Conservation (phyloP, 1,140 invertebrate species). For the Pectinophora gossypiella region DNA sequence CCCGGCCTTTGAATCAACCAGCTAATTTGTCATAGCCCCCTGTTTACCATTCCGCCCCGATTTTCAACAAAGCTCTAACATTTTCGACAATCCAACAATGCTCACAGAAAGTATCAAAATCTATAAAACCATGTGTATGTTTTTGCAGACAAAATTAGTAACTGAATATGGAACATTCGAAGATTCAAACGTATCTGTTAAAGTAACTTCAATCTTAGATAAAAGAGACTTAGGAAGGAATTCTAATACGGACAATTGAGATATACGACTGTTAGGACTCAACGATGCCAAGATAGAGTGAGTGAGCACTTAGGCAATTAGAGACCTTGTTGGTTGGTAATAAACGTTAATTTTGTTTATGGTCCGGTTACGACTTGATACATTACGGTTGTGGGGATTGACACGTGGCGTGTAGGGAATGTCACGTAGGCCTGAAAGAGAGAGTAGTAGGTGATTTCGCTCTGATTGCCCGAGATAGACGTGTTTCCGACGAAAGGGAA, state of each 20-base stretch:
- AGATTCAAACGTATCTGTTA: conserved; percentile 8
- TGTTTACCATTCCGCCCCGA: not conserved
- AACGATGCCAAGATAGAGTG: conserved; percentile 6
- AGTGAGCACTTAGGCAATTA: conserved; percentile 37
- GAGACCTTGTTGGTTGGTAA: conserved; percentile 34
- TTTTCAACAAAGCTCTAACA: too few relatives aligned
- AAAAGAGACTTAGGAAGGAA: conserved; percentile 14
- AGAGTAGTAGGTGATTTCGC: conserved; percentile 19
- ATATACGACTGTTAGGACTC: conserved; percentile 5
- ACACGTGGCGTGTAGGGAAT: conserved; percentile 48
- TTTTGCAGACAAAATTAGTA: conserved; percentile 20
- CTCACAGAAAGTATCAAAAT: not conserved
- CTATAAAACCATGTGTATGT: not conserved
- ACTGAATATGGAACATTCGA: conserved; percentile 35
- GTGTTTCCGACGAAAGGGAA: conserved; percentile 52
- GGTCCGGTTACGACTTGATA: conserved; percentile 33
- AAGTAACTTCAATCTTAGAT: conserved; percentile 19
- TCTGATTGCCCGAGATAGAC: conserved; percentile 43
- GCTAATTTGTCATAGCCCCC: conserved; percentile 31
- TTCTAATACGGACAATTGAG: not conserved
- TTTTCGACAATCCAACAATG: too few relatives aligned
- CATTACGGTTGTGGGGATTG: conserved; percentile 32
- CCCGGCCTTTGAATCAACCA: conserved; percentile 34
- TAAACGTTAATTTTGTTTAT: conserved; percentile 50
- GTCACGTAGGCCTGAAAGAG: conserved; percentile 35